Evolutionary conservation across 2,113 vertebrate genomes (phyloP), one percentile per base, ranked within the genome.

Genomic region (Perca schrenkii): DNA sequence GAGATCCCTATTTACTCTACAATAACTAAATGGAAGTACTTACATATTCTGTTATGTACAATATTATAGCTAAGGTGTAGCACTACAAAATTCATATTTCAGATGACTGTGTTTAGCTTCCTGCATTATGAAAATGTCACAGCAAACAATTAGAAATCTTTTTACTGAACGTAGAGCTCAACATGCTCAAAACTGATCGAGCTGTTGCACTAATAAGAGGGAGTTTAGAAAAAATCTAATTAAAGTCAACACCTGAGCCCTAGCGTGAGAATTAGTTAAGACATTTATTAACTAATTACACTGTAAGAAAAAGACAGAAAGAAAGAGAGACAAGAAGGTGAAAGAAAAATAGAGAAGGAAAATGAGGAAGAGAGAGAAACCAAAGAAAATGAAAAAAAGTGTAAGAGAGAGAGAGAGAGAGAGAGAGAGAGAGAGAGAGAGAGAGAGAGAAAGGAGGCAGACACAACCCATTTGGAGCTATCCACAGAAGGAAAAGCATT

Each of bases 261-360:
- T 84, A 70, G 5, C 72, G 46, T 68, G 16, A 65, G 22, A 82
- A 72, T 52, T 81, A 79, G 36, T 74, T 74, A 67, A 74, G 54
- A 85, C 80, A 87, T 82, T 78, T 79, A 63, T 64, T 58, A 74
- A 74, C 76, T 89, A 68, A 67, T 79, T 84, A 83, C 79, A 89
- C 67, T 66, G 64, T 66, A 82, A 77, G 75, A 82, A 82, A 82
- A 80, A 71, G 60, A 88, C 25, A 62, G 67, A 74, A 1, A 88
- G 62, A 79, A 17, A 83, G 52, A 79, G 28, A 78, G 47, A 76
- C 16, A 53, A 54, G 7, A 56, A 22, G 34, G 57, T 56, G 46
- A 81, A 58, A 71, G n/a, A 84, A 57, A 81, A 58, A 28, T 15
- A 50, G 17, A 63, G 56, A 34, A 66, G 14, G 74, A 64, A 31